Evolutionary conservation across 2,888 invertebrate genomes (phyloP), one percentile per base, ranked within the genome.

Genomic region (Neoascia interrupta): DNA sequence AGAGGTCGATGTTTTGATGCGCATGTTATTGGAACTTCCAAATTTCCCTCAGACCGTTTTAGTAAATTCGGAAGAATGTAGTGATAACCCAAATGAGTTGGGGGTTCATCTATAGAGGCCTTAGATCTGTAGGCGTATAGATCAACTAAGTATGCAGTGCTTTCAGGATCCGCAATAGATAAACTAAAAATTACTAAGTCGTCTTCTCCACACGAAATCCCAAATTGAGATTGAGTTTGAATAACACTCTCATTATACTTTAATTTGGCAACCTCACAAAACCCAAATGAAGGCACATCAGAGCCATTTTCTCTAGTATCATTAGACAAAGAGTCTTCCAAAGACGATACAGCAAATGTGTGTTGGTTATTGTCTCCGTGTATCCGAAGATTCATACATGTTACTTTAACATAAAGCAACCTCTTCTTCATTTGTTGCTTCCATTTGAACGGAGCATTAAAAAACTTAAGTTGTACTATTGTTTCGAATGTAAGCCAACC

Each of bases 401-500:
- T 94, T 79, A 95, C 91, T 90, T 94, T 95, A 43, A 95, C 92
- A 84, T 91, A 91, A 83, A 96, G 90, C 73, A 91, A 89, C 83
- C 92, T 92, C 81, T 92, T 92, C 83, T 92, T 90, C 83, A 94
- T 91, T 82, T 93, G 92, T 83, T 92, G 92, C 84, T 94, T 94
- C 54, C 96, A 90, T 81, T 92, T 93, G 66, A 97, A 91, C 1
- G 96, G 94, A 84, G 94, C 93, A 84, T 94, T 94, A 83, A 93
- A 92, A 84, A 96, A 91, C 87, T 96, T 95, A 73, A 97, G 91
- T 86, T 97, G 96, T 45, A 97, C 90, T 60, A 95, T 90, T n/a
- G 94, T 93, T 86, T 96, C 95, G 79, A 92, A 91, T 34, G 94
- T 96, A 21, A 97, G 90, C 97, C 97, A 97, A 10, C 97, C 97